Evolutionary conservation across 1,140 invertebrate species (phyloP).

Genomic region (Lepidurus packardi): DNA sequence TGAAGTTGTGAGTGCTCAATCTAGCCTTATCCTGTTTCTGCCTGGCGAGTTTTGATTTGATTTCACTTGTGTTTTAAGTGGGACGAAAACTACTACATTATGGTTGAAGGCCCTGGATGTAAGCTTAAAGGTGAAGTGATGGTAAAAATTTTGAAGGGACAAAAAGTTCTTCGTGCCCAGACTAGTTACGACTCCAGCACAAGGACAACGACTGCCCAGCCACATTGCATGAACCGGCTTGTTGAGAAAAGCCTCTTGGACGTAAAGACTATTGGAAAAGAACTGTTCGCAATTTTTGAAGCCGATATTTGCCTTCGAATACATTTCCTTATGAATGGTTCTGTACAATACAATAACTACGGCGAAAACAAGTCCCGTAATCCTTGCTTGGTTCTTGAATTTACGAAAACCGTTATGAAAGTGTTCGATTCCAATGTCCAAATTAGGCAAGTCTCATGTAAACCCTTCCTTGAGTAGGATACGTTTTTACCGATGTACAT

Average conservation of each 20-base stretch:
- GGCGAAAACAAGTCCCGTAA: constrained; percentile 27
- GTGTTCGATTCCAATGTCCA: constrained; percentile 39
- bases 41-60: no score
- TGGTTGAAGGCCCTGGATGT: constrained; percentile 44
- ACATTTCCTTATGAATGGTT: constrained; percentile 42
- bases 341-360: constrained; percentile 36
- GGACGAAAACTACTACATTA: constrained; percentile 32
- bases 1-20: no score
- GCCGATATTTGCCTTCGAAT: constrained; percentile 38
- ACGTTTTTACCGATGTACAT: not conserved
- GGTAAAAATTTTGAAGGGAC: constrained; percentile 40
- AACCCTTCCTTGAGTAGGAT: not conserved
- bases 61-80: no score
- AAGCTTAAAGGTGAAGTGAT: constrained; percentile 40
- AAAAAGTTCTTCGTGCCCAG: constrained; percentile 38
- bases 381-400: constrained; percentile 35
- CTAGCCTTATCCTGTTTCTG: not conserved
- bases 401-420: constrained; percentile 37
- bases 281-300: constrained; percentile 43
- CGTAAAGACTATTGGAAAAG: constrained; percentile 43
- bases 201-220: not conserved
- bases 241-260: constrained; percentile 39
- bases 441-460: constrained; percentile 37
- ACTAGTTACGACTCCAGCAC: constrained; percentile 37
- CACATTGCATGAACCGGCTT: constrained; percentile 36